Evolutionary conservation across 1,140 invertebrate genomes (phyloP), one percentile per base, ranked within the genome.

Genomic region (Chionoecetes opilio): DNA sequence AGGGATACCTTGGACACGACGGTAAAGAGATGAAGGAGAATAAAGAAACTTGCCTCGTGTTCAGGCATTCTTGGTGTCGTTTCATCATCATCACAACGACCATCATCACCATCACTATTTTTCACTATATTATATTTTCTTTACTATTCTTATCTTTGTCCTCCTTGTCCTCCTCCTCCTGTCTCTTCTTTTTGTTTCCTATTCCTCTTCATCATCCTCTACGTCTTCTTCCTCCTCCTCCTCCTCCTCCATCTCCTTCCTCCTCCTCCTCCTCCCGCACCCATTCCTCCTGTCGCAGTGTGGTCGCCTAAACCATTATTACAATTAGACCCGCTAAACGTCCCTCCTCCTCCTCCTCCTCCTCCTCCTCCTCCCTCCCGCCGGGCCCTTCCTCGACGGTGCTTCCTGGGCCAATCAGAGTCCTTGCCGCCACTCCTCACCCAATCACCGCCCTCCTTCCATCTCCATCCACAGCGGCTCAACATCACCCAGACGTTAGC

Each of bases 381-480:
- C 29, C 31, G 41, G 53, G 89, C 63, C 89, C 88, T 53, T 82
- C 37, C 93, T 94, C 34, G 91, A 41, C 53, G 82, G 93, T 38
- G 32, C 35, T 32, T 75, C 53, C n/a, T 86, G 63, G 38, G 82
- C 93, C 93, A 94, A 91, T 94, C 93, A 94, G 88, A 75, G 88
- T n/a, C 75, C 82, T n/a, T n/a, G 37, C 85, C 46, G 82, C 38
- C 89, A 85, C n/a, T 85, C 63, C 93, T 91, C 21, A 89, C 53
- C 93, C 93, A 94, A 91, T 94, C 93, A 86, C 93, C 91, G 91
- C 75, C 82, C 89, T 91, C 82, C 93, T 94, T 86, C 93, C 84
- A 85, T 91, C 89, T 91, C 91, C 93, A 94, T 94, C 75, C 91
- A 75, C 11, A 75, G 63, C 63, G 63, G 63, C 63, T 75, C 63